These are phyloP conservation scores for Zeus faber DNA, from an alignment of 2,113 vertebrate genomes.

Conservation along the genomic window DNA sequence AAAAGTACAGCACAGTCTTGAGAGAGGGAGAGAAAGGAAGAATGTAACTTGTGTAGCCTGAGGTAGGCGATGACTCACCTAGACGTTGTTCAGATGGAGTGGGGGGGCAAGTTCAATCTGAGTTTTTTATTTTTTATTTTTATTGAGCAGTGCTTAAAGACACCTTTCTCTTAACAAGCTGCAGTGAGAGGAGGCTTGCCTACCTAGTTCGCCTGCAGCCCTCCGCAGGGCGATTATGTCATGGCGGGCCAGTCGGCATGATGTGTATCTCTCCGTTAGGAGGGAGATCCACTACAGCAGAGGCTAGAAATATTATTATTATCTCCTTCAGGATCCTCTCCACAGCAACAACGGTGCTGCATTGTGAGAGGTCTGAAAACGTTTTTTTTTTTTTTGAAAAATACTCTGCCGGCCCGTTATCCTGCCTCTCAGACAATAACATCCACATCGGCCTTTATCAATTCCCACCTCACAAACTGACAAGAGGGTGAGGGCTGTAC, in stretches of 20 bases:
- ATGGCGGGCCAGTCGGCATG: slow-evolving; percentile 66
- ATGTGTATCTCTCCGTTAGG: slow-evolving; percentile 66
- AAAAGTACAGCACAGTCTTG: slow-evolving; percentile 53
- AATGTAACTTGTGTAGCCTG: slow-evolving; percentile 59
- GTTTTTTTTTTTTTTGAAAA: too few relatives aligned
- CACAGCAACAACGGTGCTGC: slow-evolving; percentile 61
- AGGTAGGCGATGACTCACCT: slow-evolving; percentile 69
- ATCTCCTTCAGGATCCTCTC: slow-evolving; percentile 67
- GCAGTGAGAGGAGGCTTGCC: slow-evolving; percentile 69
- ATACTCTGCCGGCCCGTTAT: slow-evolving; percentile 65
- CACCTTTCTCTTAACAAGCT: slow-evolving; percentile 71
- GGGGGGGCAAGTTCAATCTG: slow-evolving; percentile 62
- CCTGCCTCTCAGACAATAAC: slow-evolving; percentile 67
- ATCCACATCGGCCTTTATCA: slow-evolving; percentile 54
- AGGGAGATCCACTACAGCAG: slow-evolving; percentile 58
- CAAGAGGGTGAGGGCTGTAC: slow-evolving; percentile 50
- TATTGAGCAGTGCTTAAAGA: slow-evolving; percentile 67
- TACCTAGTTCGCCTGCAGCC: slow-evolving; percentile 70
- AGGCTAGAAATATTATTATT: slow-evolving; percentile 69
- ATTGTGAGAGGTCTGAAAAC: too few relatives aligned
- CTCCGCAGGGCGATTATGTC: slow-evolving; percentile 71
- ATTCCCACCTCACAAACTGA: slow-evolving; percentile 52
- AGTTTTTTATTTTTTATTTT: slow-evolving; percentile 31
- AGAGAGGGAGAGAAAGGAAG: slow-evolving; percentile 50
- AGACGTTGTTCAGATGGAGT: slow-evolving; percentile 63